A percentile compares a stretch with the other conserved stretches of the same genome.
Evolutionary conservation across 2,888 invertebrate genomes (phyloP).

Genomic region (Glaucopsyche alexis): DNA sequence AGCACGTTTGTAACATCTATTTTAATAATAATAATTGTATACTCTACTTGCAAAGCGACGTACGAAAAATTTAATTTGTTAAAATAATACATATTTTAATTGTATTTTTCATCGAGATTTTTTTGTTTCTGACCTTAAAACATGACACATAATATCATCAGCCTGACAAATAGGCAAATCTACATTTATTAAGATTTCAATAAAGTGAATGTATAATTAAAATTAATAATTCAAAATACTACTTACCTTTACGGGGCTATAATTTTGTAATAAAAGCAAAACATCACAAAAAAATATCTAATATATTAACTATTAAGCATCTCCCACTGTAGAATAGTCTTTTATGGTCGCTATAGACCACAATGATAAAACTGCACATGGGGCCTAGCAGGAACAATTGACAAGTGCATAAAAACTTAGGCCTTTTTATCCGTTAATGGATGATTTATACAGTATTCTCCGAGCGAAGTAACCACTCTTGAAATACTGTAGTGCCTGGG

Average conservation of each 20-base stretch:
- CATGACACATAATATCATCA: neutral
- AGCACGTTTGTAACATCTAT: neutral
- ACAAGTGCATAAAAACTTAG: too few species aligned
- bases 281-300: slow-evolving; percentile 9
- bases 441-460: too few species aligned
- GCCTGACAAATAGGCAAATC: neutral
- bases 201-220: neutral
- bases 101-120: neutral
- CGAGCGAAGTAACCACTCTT: too few species aligned
- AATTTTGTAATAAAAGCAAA: slow-evolving; percentile 19
- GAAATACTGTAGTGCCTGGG: too few species aligned
- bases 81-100: neutral
- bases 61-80: neutral
- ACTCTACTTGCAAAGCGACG: neutral
- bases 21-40: neutral
- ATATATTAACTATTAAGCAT: neutral
- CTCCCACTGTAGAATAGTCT: neutral
- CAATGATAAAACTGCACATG: too few species aligned
- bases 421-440: too few species aligned
- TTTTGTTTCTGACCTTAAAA: neutral
- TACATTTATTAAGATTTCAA: neutral
- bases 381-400: too few species aligned
- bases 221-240: neutral
- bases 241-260: neutral
- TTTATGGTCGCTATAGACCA: neutral